Evolutionary conservation across 2,797 vertebrate genomes (phyloP), one percentile per base, ranked within the genome.

Genomic region (Oophaga sylvatica): DNA sequence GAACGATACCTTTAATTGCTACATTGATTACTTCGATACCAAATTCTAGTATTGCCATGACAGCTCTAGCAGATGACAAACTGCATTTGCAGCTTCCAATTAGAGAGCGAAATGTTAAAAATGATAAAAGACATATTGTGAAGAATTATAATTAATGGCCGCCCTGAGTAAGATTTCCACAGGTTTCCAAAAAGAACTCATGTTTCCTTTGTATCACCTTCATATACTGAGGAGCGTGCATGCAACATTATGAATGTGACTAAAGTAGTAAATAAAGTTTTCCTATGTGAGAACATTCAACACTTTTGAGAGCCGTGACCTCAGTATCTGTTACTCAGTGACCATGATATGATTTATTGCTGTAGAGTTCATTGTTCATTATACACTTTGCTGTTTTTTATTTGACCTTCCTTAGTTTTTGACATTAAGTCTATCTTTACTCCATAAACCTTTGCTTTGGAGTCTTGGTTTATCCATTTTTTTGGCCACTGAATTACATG

Each of bases 301-400:
- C 45, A 76, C 45, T n/a, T 76, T 13, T 76, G 73, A 75, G 41
- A 75, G 1, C 22, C 22, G n/a, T 26, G 73, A 75, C 73, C 73
- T 45, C 13, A 16, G 73, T 76, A 5, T 56, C 11, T 16, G 45
- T 20, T 75, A 41, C 48, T 19, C 48, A 48, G 41, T 20, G 22
- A 48, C 35, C 20, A 9, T 22, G 41, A 75, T 41, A 75, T 48
- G 19, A 75, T 41, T 75, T 48, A 53, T 75, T 48, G 71, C 71
- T 48, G 41, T n/a, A 13, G 45, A 75, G 41, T 22, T 48, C 41
- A 75, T 48, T 48, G 71, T 48, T 75, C 20, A 13, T 75, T 20
- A 75, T 75, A 75, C 20, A 19, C 71, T 75, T 75, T 53, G 71
- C 41, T 31, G 8, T 19, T 53, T 76, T 76, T 76, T 76, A 13